Conservation (phyloP, 2,113 vertebrate species). For the Phrynosoma blainvillii region DNA sequence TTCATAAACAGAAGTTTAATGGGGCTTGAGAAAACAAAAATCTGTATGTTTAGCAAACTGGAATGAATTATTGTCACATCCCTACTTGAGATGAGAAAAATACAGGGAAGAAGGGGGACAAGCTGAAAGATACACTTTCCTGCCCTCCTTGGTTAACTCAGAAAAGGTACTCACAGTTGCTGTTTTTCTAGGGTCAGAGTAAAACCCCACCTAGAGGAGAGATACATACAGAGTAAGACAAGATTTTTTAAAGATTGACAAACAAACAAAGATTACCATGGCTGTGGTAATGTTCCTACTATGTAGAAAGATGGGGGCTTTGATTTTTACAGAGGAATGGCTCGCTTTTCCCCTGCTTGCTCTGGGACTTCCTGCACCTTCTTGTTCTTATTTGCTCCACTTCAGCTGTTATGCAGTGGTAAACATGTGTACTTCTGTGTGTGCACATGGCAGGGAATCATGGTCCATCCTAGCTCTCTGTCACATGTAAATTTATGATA, state of each 20-base stretch:
- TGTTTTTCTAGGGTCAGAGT: constrained; percentile 91
- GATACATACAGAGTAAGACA: constrained; percentile 1
- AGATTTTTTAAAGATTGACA: background rate
- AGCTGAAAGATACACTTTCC: too few relatives aligned
- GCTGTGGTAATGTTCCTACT: background rate
- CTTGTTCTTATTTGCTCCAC: background rate
- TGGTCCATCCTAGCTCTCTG: background rate
- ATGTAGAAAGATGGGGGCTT: background rate
- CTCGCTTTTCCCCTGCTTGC: background rate
- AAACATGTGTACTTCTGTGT: background rate
- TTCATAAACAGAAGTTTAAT: too few relatives aligned
- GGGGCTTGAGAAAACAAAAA: too few relatives aligned
- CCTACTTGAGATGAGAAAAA: background rate
- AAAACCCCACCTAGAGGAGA: constrained; percentile 88
- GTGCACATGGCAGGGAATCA: background rate
- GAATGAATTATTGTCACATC: too few relatives aligned
- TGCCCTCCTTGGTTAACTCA: too few relatives aligned
- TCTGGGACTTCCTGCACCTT: background rate
- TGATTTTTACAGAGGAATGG: background rate
- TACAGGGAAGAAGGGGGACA: background rate
- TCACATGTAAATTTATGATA: background rate
- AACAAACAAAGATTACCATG: background rate
- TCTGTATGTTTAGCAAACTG: too few relatives aligned
- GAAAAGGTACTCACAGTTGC: constrained; percentile 87
- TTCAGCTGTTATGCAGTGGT: background rate